A percentile compares a stretch with the other conserved stretches of the same genome.
These are phyloP conservation scores for Ispidina picta DNA, from an alignment of 2,797 vertebrate species.

Conservation along the genomic window DNA sequence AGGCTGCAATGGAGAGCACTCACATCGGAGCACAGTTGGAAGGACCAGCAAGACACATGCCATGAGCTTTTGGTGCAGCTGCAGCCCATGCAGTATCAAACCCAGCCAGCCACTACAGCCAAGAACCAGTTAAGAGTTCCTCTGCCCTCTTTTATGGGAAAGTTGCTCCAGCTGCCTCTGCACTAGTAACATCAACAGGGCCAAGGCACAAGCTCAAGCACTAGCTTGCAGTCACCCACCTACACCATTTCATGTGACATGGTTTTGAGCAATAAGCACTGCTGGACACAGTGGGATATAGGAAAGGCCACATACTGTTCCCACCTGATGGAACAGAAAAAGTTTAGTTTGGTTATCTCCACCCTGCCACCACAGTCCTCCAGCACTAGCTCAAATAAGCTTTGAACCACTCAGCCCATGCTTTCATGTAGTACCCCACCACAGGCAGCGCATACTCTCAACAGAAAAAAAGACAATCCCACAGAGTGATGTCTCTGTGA, in stretches of 20 bases:
- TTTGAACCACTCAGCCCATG: not conserved
- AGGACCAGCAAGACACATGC: not conserved
- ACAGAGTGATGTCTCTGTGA: not conserved
- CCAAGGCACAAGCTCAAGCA: not conserved
- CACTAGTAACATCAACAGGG: not conserved
- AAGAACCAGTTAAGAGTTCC: not conserved
- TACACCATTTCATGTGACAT: rapidly evolving
- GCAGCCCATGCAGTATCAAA: not conserved
- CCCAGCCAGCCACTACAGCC: not conserved
- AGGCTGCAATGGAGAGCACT: not conserved
- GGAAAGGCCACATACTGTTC: rapidly evolving
- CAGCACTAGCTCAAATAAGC: not conserved
- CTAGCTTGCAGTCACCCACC: not conserved
- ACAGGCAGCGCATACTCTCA: rapidly evolving
- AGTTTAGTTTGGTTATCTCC: not conserved
- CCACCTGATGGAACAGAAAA: not conserved
- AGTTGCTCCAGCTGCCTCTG: not conserved
- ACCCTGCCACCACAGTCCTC: not conserved
- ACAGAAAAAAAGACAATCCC: not conserved
- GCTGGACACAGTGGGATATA: not conserved
- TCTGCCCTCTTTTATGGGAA: not conserved
- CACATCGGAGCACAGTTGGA: rapidly evolving
- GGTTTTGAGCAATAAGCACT: not conserved
- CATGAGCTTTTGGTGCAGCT: not conserved
- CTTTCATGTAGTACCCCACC: not conserved